Evolutionary conservation across 2,888 invertebrate genomes (phyloP).

Genomic region (Plagodis dolabraria): DNA sequence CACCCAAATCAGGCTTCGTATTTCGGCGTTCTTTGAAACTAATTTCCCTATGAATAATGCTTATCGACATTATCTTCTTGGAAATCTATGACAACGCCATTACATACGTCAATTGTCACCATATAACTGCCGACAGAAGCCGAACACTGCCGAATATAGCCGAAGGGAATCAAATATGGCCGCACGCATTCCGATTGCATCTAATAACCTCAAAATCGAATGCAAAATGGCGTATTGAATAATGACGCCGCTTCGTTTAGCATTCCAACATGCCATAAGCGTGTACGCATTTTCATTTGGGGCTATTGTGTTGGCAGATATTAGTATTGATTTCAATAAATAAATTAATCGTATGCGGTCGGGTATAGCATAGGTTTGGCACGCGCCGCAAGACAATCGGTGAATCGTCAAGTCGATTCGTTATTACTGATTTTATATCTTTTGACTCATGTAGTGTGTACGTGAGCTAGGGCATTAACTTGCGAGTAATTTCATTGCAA

Average conservation of each 20-base stretch:
- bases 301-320: conserved; percentile 82
- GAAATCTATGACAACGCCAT: conserved; percentile 67
- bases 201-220: conserved; percentile 84
- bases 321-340: conserved; percentile 85
- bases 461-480: conserved; percentile 78
- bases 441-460: conserved; percentile 75
- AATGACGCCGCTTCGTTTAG: conserved; percentile 80
- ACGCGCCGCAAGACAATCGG: conserved; percentile 74
- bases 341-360: conserved; percentile 81
- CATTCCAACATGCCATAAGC: conserved; percentile 82
- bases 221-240: conserved; percentile 83
- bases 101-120: conserved; percentile 72
- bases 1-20: conserved; percentile 35
- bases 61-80: conserved; percentile 61
- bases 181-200: conserved; percentile 82
- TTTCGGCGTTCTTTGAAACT: conserved; percentile 47
- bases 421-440: conserved; percentile 64
- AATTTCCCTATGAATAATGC: conserved; percentile 59
- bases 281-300: conserved; percentile 82
- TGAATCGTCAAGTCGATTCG: conserved; percentile 73
- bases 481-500: conserved; percentile 69
- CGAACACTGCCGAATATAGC: conserved; percentile 71
- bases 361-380: conserved; percentile 80
- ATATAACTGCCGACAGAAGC: conserved; percentile 61
- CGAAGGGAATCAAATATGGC: conserved; percentile 75